Base-by-base conservation (phyloP, 2,797 vertebrate genomes). In the Thaleichthys pacificus region DNA sequence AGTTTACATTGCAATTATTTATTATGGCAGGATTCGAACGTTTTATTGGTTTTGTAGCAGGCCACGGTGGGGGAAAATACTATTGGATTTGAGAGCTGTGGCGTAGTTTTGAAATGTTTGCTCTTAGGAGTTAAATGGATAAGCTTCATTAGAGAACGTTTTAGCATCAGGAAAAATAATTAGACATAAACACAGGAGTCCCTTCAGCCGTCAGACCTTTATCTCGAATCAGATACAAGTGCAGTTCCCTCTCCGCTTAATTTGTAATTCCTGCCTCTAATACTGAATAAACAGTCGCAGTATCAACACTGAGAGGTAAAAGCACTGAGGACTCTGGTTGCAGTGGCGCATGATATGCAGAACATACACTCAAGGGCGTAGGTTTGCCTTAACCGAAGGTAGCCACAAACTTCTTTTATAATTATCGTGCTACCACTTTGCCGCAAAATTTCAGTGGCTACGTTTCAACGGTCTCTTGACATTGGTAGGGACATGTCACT, bases 61-160 rank as follows among this genome's bases (percentile, higher is more conserved):
- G 1, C 49, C 49, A 51, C 17, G 49, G 62, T 69, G 77, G 73
- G 66, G 66, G 72, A 73, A 65, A 66, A n/a, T 65, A 72, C 68
- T 75, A 77, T 78, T 21, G 69, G 51, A 75, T 61, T 17, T 73
- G 58, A 78, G 72, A 42, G 54, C 70, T 65, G 35, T 49, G 66
- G 47, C 67, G 72, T 67, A 3, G 67, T 67, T 57, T 64, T 75
- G 58, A 68, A 80, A 79, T 30, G 76, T 81, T 78, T 80, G 74
- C 75, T 71, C 62, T 75, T 81, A 71, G 78, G 71, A 58, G 65
- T 77, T 73, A 76, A 82, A 77, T 81, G 81, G 73, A 84, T 82
- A 71, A 70, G 69, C 71, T 74, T 83, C 64, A 84, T 77, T 76
- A 70, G 71, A 68, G 63, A 73, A 67, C 71, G 69, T 79, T 63